Evolutionary conservation across 2,113 vertebrate genomes (phyloP).

Genomic region (Sinocyclocheilus grahami): DNA sequence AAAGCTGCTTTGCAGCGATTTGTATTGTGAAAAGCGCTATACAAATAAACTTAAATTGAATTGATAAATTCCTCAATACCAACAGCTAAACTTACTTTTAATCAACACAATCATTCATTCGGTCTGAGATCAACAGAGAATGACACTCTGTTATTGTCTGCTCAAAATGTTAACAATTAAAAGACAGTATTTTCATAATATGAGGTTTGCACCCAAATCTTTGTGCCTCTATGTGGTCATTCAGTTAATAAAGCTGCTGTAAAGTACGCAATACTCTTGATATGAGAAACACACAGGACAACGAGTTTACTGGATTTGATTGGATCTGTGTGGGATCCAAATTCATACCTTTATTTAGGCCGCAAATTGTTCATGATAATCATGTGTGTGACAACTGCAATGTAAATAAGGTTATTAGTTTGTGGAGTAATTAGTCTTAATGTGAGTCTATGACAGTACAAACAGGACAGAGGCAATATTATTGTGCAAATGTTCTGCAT

Average conservation of each 20-base stretch:
- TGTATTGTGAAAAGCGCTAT: too few relatives aligned
- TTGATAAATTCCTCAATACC: neutral
- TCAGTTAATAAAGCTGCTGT: neutral
- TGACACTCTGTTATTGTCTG: neutral
- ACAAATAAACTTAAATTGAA: too few relatives aligned
- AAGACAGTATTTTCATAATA: neutral
- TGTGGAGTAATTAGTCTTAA: constrained; percentile 30
- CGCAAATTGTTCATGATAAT: constrained; percentile 4
- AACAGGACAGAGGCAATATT: constrained; percentile 20
- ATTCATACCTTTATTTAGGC: constrained; percentile 19
- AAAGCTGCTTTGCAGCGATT: too few relatives aligned
- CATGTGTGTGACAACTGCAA: constrained; percentile 29
- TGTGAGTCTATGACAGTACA: constrained; percentile 16
- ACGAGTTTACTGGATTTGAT: neutral
- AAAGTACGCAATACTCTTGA: neutral
- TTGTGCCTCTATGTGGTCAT: neutral
- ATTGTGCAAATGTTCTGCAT: constrained; percentile 31
- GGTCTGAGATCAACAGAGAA: neutral
- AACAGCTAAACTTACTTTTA: neutral
- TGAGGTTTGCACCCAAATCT: neutral
- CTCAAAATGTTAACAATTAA: neutral
- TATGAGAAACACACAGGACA: neutral
- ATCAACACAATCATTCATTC: neutral
- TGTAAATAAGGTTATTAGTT: constrained; percentile 37
- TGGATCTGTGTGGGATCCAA: constrained; percentile 19